Base-by-base conservation (phyloP, 2,113 vertebrate genomes). In the Balaeniceps rex region DNA sequence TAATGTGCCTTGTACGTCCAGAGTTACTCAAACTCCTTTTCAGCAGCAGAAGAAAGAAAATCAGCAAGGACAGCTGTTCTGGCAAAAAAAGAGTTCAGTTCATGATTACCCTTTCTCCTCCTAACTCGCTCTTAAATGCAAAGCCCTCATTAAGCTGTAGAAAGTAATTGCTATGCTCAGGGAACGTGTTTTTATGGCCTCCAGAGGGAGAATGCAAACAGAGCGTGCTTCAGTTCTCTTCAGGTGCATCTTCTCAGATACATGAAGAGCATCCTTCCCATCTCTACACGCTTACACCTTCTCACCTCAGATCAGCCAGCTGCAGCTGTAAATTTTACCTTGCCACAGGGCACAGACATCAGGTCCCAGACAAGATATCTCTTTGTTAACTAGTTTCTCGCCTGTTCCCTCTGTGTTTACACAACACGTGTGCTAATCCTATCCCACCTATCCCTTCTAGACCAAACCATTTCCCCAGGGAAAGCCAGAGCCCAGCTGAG, bases 361-460 rank as follows among this genome's bases (percentile, higher is more conserved):
- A 77, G 26, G 75, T 77, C 44, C 44, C 75, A 61, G 22, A 38
- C 7, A 6, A 2, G 9, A 5, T 31, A 23, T 31, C 34, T 47
- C 26, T 38, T 61, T 3, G 9, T n/a, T 25, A 21, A 46, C 18
- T n/a, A 15, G 4, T 21, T 77, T 61, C n/a, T 49, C 0, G 1
- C 72, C 14, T 29, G 18, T 58, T 76, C 40, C 14, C 40, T 58
- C 40, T n/a, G 24, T n/a, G 24, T 46, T 58, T 58, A n/a, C 33
- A 58, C 0, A 1, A 11, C 24, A 54, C 4, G 19, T 1, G 2
- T 22, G 19, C 24, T 80, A 40, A 65, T 42, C 14, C 36, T 22
- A 6, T 19, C 19, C 36, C 11, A 28, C 23, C 14, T 18, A 44
- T 52, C 60, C 42, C 23, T 28, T 40, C 61, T 40, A 52, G 36